Evolutionary conservation across 2,888 invertebrate genomes (phyloP), one percentile per base, ranked within the genome.

Genomic region (Ectropis crepuscularia): DNA sequence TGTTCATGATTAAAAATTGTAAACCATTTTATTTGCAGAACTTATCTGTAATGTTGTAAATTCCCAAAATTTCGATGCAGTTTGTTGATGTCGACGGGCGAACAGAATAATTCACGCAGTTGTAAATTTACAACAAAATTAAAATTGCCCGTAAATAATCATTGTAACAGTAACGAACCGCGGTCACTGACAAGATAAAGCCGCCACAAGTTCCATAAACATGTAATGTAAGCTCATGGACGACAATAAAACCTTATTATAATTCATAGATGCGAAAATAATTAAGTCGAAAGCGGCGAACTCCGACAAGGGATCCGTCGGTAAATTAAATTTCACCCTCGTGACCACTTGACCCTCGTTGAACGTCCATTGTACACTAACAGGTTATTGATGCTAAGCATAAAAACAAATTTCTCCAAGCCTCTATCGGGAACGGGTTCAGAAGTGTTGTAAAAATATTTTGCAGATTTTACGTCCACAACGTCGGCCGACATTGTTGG

Each of bases 301-400:
- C 76, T 77, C 79, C 68, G 73, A 69, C 72, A 61, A 72, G 73
- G 78, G 79, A 74, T 76, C 77, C 72, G 78, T 74, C 80, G 78
- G 81, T 80, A 86, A 86, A 87, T 86, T 86, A 84, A 83, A 86
- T 85, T 84, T 81, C 68, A 76, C 86, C 80, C 84, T 75, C 60
- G 85, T 76, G 82, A 74, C 80, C 82, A 84, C 84, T 85, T 83
- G 82, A 86, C 83, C 86, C 85, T 82, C 68, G 79, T 82, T 77
- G 75, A 77, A 80, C 77, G 77, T 74, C 80, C 78, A 84, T 82
- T 81, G 80, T 81, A 80, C 80, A 84, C 78, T 82, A 81, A 80
- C 82, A 77, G 78, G 80, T 80, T 81, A 82, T 83, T 80, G 82
- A 80, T 83, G 81, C 80, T 81, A 78, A 76, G 77, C 76, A 76